A percentile compares a stretch with the other conserved stretches of the same genome.
Conservation (phyloP, 1,140 invertebrate genomes). For the Neodiprion lecontei region DNA sequence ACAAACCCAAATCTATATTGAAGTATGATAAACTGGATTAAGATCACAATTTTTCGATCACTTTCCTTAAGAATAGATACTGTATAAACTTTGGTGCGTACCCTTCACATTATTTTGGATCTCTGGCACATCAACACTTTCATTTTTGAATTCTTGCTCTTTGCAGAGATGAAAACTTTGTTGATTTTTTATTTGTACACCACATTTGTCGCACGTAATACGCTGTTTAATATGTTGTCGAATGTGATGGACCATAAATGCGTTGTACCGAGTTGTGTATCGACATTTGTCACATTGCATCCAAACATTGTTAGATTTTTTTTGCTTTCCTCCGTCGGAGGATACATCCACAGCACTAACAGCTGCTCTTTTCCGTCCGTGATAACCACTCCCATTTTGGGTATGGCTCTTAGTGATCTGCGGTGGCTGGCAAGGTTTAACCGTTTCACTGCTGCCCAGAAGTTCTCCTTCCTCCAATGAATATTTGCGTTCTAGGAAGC, state of each 20-base stretch:
- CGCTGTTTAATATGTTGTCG: slow-evolving; percentile 41
- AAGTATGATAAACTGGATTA: too few relatives aligned
- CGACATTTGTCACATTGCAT: slow-evolving; percentile 56
- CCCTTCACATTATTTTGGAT: not conserved
- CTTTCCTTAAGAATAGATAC: not conserved
- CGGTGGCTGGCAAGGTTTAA: slow-evolving; percentile 36
- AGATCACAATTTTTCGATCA: too few relatives aligned
- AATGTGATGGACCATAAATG: slow-evolving; percentile 49
- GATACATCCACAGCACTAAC: slow-evolving; percentile 14
- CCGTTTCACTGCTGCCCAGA: slow-evolving; percentile 32
- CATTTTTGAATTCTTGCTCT: slow-evolving; percentile 10
- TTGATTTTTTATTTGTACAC: slow-evolving; percentile 24
- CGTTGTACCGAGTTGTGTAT: slow-evolving; percentile 51
- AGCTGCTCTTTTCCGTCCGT: slow-evolving; percentile 36
- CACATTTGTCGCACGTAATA: slow-evolving; percentile 34
- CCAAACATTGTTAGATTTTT: slow-evolving; percentile 40
- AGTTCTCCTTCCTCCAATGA: slow-evolving; percentile 50
- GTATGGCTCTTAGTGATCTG: slow-evolving; percentile 34
- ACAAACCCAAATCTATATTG: too few relatives aligned
- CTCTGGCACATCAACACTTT: slow-evolving; percentile 2
- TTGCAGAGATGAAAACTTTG: slow-evolving; percentile 29
- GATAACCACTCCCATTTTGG: slow-evolving; percentile 16
- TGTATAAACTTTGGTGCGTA: not conserved
- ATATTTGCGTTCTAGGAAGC: slow-evolving; percentile 55
- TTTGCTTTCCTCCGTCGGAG: slow-evolving; percentile 23